Percentiles rank a stretch among this genome's conserved stretches.
These are phyloP conservation scores for Doryteuthis pealeii DNA, from an alignment of 1,140 invertebrate species.

Conservation along the genomic window DNA sequence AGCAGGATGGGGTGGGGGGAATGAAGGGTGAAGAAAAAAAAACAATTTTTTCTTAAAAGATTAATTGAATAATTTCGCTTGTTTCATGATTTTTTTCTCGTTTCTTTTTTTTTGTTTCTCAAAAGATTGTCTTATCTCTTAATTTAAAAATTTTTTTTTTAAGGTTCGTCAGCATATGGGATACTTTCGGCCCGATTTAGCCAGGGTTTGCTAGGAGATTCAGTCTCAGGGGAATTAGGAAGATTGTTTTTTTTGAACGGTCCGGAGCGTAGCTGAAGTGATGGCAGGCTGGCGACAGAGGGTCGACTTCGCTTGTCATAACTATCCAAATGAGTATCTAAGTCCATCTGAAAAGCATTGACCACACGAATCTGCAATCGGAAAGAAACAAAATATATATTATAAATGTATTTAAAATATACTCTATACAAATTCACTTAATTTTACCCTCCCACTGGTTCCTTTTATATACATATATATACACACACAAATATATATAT, in stretches of 20 bases:
- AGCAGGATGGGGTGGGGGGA: too few relatives aligned
- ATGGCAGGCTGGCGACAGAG: conserved; percentile 57
- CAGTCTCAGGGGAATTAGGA: conserved; percentile 52
- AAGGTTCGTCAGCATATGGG: conserved; percentile 52
- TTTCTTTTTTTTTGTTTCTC: too few relatives aligned
- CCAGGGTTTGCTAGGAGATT: conserved; percentile 37
- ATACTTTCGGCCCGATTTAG: conserved; percentile 53
- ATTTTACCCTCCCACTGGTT: too few relatives aligned
- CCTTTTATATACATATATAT: neutral
- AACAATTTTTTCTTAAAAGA: too few relatives aligned
- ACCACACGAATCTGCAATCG: conserved; percentile 93
- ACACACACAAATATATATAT: neutral
- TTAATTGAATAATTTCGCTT: too few relatives aligned
- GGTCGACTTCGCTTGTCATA: conserved; percentile 69
- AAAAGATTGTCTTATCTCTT: neutral
- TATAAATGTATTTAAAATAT: too few relatives aligned
- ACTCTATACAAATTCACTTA: too few relatives aligned
- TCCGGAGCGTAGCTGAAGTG: conserved; percentile 45
- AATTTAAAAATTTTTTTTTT: neutral
- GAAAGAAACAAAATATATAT: conserved; percentile 35
- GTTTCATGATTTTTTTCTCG: too few relatives aligned
- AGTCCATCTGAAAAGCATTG: conserved; percentile 97
- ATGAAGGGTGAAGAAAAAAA: too few relatives aligned
- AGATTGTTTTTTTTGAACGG: conserved; percentile 49
- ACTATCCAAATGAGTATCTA: conserved; percentile 75